Evolutionary conservation across 2,113 vertebrate genomes (phyloP).

Genomic region (Xenotilapia caudafasciata): DNA sequence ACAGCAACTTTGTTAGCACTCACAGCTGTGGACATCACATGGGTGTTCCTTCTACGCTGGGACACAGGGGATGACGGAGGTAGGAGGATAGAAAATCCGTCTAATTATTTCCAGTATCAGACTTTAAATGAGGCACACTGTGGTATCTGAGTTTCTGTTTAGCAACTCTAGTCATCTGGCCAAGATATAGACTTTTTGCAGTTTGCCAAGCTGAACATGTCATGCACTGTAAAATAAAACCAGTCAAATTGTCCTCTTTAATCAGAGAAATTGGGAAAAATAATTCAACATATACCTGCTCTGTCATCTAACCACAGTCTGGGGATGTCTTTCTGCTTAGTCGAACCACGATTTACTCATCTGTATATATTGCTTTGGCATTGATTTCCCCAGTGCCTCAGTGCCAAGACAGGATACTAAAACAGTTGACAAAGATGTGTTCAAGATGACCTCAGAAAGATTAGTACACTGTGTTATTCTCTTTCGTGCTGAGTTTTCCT

Average conservation of each 20-base stretch:
- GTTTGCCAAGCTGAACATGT: neutral
- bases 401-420: neutral
- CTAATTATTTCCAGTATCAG: neutral
- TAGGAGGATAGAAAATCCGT: neutral
- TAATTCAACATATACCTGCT: neutral
- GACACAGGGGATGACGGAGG: neutral
- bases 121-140: neutral
- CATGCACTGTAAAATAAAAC: neutral
- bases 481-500: conserved; percentile 13
- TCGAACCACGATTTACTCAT: neutral
- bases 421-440: conserved; percentile 28
- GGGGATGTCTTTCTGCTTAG: neutral
- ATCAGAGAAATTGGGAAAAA: neutral
- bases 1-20: neutral
- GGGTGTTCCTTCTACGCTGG: neutral
- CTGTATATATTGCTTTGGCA: neutral
- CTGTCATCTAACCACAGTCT: neutral
- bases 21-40: neutral
- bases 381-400: neutral
- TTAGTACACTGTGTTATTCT: conserved; percentile 18
- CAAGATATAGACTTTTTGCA: neutral
- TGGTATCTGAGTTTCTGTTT: neutral
- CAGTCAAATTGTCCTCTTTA: neutral
- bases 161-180: neutral
- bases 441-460: conserved; percentile 34